Percentiles rank a stretch among this genome's conserved stretches.
Conservation (phyloP, 1,140 invertebrate genomes). For the Tetragnatha versicolor region DNA sequence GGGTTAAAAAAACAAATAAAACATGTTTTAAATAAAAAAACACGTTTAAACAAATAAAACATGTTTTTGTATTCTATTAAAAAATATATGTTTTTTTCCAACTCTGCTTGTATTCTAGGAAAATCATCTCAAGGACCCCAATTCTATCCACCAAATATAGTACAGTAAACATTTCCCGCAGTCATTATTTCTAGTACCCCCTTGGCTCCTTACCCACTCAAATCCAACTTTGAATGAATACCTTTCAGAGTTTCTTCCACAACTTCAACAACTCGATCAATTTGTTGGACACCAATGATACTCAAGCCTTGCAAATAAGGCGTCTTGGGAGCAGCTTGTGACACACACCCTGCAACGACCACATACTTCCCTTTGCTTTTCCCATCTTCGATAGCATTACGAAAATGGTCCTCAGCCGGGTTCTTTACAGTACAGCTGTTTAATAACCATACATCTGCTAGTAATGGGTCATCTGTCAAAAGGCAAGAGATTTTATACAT, state of each 20-base stretch:
- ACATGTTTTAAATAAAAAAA: too few species aligned
- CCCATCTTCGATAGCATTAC: conserved; percentile 87
- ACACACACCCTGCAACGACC: conserved; percentile 95
- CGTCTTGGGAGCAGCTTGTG: conserved; percentile 71
- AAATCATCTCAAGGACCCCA: too few species aligned
- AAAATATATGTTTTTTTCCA: too few species aligned
- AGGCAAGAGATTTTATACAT: neutral
- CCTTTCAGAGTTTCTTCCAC: conserved; percentile 97
- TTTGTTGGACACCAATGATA: conserved; percentile 96
- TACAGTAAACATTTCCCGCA: too few species aligned
- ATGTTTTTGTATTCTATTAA: too few species aligned
- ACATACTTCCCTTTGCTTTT: conserved; percentile 80
- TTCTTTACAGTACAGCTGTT: conserved; percentile 98
- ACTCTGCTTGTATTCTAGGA: too few species aligned
- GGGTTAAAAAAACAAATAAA: too few species aligned
- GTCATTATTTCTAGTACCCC: too few species aligned
- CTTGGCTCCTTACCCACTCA: neutral
- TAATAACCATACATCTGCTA: conserved; percentile 91
- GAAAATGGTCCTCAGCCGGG: conserved; percentile 95
- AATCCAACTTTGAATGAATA: conserved; percentile 57
- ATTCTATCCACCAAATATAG: too few species aligned
- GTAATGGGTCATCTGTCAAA: conserved; percentile 73
- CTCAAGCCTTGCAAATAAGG: conserved; percentile 82
- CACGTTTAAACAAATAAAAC: too few species aligned
- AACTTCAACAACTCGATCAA: conserved; percentile 97